Percentiles rank a stretch among this genome's conserved stretches.
phyloP scores from a whole-genome alignment of 1,140 invertebrate genomes.

The Trinorchestia longiramus region DNA sequence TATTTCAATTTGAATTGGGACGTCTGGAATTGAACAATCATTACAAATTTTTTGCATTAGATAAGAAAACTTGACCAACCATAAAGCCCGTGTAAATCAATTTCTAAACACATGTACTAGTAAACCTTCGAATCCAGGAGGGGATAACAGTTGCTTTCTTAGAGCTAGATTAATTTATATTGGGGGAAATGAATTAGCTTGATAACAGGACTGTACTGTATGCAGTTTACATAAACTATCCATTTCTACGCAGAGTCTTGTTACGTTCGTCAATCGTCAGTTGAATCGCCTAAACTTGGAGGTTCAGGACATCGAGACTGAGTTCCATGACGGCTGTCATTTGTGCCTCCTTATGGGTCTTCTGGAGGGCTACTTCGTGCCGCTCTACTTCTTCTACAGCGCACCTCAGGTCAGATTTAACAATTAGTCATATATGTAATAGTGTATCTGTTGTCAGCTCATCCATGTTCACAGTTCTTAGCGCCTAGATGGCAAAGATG shows the following conservation, averaged over 20 bases:
- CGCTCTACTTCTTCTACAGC: conserved; percentile 93
- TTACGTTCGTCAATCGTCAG: conserved; percentile 99
- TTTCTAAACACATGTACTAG: no score
- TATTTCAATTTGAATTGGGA: no score
- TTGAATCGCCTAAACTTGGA: conserved; percentile 97
- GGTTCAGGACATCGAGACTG: conserved; percentile 91
- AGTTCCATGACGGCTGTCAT: conserved; percentile 98
- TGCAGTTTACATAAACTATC: no score
- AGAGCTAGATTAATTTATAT: no score
- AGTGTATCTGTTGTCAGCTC: not conserved
- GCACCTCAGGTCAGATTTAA: conserved; percentile 79
- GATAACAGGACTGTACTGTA: no score
- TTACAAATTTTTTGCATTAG: no score
- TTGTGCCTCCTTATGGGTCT: conserved; percentile 94
- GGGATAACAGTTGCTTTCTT: no score
- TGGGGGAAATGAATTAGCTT: no score
- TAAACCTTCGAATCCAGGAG: no score
- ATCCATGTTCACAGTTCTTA: conserved; percentile 42
- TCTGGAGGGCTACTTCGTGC: conserved; percentile 97
- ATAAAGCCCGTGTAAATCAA: no score
- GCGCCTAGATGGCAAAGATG: conserved; percentile 59
- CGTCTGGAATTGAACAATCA: no score
- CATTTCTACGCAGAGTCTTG: conserved; percentile 77
- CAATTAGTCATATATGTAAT: not conserved
- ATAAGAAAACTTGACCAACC: no score